These are phyloP conservation scores for Butorides virescens DNA, from an alignment of 2,113 vertebrate genomes.

Conservation along the genomic window DNA sequence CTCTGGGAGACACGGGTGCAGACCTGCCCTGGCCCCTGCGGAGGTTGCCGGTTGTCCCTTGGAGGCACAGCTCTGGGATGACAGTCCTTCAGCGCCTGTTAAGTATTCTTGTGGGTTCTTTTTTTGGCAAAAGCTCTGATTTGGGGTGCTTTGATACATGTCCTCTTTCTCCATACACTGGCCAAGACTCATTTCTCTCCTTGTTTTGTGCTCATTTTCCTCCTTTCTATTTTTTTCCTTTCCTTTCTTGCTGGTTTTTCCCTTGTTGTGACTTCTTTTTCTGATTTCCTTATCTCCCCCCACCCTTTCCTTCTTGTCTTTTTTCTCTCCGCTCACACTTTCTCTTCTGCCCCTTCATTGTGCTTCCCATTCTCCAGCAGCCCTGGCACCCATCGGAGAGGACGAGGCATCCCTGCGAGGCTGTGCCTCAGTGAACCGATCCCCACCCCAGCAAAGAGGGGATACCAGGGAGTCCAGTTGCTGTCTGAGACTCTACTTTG, in stretches of 20 bases:
- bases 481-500: not conserved
- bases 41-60: not conserved
- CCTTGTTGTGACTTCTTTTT: not conserved
- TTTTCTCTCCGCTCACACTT: not conserved
- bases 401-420: rapidly evolving
- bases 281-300: not conserved
- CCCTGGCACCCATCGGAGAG: not conserved
- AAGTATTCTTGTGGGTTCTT: not conserved
- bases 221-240: not conserved
- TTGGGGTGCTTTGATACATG: not conserved
- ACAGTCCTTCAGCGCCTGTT: not conserved
- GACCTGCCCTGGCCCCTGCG: not conserved
- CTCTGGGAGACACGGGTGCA: not conserved
- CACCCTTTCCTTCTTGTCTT: not conserved
- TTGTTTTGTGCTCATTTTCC: not conserved
- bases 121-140: not conserved
- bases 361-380: not conserved
- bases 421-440: not conserved
- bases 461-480: not conserved
- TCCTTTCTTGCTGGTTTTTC: not conserved
- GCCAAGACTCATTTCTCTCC: not conserved
- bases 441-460: not conserved
- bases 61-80: not conserved
- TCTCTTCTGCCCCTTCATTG: not conserved
- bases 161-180: not conserved